Evolutionary conservation across 2,888 invertebrate species (phyloP), one percentile per base, ranked within the genome.

Genomic region (Ectemnius continuus): DNA sequence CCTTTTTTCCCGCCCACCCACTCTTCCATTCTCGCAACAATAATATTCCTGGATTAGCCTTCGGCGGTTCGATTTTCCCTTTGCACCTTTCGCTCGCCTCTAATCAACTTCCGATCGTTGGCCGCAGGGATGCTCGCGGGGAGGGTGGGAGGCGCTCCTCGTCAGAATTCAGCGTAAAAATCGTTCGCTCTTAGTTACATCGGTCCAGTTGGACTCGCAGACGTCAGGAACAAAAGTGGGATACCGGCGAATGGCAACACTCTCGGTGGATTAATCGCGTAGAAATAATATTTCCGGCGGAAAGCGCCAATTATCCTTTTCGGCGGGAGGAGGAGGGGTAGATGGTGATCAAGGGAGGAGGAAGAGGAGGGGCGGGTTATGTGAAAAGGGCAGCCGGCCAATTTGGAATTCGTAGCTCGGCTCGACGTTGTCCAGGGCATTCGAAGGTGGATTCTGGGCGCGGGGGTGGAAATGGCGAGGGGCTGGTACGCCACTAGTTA

Each of bases 1-100:
- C 23, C 2, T 23, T 23, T 23, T 23, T 23, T 23, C n/a, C 16
- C n/a, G n/a, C n/a, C 52, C 52, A 11, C 52, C 4, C 52, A 14
- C 52, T 52, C 16, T 52, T 16, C 5, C 52, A 52, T 16, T 52
- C 16, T 52, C 52, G 52, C 56, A 18, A 52, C 36, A 59, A 70
- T 71, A 58, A 60, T 48, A 71, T 61, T 65, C 62, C 11, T 16
- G 67, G 60, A 65, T 69, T 62, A 61, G 56, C 52, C 70, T 16
- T 11, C 8, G 59, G 66, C 62, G 18, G 2, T 58, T 59, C 52
- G 2, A 28, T 20, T 64, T 61, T 61, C 61, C 20, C 61, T 26
- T 13, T 26, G 47, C 46, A n/a, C n/a, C 61, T 18, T 58, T 47
- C 16, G 18, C 14, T 46, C 20, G 18, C 45, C 16, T 14, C 61